Evolutionary conservation across 2,888 invertebrate genomes (phyloP).

Genomic region (Macrosiphum euphorbiae): DNA sequence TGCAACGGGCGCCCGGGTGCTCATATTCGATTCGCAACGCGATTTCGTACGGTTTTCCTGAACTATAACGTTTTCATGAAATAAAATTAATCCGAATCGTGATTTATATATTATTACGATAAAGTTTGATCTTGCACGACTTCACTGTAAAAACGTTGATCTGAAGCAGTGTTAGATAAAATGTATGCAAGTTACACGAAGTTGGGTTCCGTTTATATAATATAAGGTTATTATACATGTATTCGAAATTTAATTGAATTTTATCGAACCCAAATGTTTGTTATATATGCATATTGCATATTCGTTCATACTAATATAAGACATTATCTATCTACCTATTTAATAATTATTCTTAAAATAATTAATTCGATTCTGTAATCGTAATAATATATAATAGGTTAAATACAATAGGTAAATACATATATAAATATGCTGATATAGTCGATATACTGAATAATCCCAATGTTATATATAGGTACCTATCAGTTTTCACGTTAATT

Average conservation of each 20-base stretch:
- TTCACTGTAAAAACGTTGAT: background rate
- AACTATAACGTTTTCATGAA: background rate
- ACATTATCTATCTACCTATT: background rate
- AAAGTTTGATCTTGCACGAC: too few species aligned
- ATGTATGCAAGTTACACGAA: background rate
- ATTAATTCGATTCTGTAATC: background rate
- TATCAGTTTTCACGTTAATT: background rate
- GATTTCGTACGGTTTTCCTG: background rate
- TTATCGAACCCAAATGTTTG: background rate
- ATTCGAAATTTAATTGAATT: background rate
- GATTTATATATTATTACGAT: too few species aligned
- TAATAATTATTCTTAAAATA: background rate
- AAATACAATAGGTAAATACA: too few species aligned
- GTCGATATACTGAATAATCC: background rate
- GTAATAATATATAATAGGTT: background rate
- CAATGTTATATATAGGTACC: background rate
- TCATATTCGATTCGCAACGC: background rate
- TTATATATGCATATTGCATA: background rate
- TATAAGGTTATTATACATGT: background rate
- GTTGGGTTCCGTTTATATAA: background rate
- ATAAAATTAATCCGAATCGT: background rate
- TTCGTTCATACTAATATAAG: background rate
- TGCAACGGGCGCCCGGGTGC: constrained; percentile 15
- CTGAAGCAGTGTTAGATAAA: background rate
- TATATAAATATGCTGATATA: background rate